Percentiles rank a stretch among this genome's conserved stretches.
Conservation (phyloP, 2,113 vertebrate genomes). For the Alouatta palliata region DNA sequence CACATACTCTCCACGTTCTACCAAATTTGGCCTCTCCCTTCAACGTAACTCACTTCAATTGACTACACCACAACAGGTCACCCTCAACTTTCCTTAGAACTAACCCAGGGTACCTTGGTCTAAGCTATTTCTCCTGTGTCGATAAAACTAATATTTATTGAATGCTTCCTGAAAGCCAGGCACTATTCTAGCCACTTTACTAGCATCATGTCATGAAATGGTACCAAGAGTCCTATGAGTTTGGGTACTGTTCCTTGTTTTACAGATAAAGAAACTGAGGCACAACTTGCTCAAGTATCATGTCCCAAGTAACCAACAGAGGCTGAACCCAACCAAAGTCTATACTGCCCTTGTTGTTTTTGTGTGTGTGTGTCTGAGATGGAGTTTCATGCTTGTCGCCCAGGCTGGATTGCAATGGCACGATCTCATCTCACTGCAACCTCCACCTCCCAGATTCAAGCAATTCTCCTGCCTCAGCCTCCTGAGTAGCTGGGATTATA, state of each 20-base stretch:
- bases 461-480: too few relatives aligned
- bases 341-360: background rate
- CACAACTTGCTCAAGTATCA: background rate
- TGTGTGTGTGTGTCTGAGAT: too few relatives aligned
- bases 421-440: too few relatives aligned
- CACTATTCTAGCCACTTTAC: background rate
- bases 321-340: background rate
- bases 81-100: background rate
- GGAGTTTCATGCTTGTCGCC: too few relatives aligned
- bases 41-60: background rate
- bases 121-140: background rate
- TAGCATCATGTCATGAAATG: background rate
- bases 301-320: background rate
- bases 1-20: background rate
- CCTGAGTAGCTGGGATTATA: too few relatives aligned
- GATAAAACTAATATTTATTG: background rate
- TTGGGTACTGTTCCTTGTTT: background rate
- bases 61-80: background rate
- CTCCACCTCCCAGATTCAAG: too few relatives aligned
- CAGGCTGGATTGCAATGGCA: too few relatives aligned
- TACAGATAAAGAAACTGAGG: conserved; percentile 6
- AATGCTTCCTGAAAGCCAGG: background rate
- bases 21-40: background rate
- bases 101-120: background rate
- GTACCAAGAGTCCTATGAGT: background rate